phyloP scores from a whole-genome alignment of 2,113 vertebrate species.

The Perca schrenkii region DNA sequence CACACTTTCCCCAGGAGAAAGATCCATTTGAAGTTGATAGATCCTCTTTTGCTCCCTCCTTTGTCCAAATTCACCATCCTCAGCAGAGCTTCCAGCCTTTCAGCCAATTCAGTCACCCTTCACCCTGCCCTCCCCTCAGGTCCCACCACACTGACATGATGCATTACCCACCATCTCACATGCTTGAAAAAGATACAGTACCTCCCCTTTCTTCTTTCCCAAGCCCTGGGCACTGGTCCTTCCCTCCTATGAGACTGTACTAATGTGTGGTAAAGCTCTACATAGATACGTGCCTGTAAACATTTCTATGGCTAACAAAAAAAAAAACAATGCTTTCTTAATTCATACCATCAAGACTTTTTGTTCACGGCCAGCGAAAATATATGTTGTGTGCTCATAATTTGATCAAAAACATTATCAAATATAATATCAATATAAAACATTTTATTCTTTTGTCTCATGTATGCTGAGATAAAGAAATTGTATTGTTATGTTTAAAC shows the following conservation, averaged over 20 bases:
- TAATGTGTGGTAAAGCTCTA: constrained; percentile 56
- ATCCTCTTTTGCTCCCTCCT: constrained; percentile 15
- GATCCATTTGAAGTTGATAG: constrained; percentile 39
- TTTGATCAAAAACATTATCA: constrained; percentile 32
- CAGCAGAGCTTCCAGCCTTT: constrained; percentile 55
- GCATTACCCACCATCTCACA: constrained; percentile 73
- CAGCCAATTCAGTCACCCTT: constrained; percentile 43
- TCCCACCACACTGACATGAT: constrained; percentile 63
- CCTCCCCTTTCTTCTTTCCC: constrained; percentile 54
- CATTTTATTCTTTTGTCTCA: constrained; percentile 11
- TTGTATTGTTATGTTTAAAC: background rate
- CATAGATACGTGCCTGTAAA: background rate
- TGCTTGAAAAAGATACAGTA: constrained; percentile 70
- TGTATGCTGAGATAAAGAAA: constrained; percentile 22
- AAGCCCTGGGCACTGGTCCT: constrained; percentile 84
- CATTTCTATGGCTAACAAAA: background rate
- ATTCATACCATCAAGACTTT: constrained; percentile 22
- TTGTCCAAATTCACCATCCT: constrained; percentile 22
- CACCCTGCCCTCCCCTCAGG: constrained; percentile 24
- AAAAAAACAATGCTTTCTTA: background rate
- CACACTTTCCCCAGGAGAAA: constrained; percentile 36
- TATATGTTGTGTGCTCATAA: constrained; percentile 2
- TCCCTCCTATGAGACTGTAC: constrained; percentile 88
- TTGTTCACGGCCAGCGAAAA: constrained; percentile 1
- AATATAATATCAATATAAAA: constrained; percentile 9